Conservation (phyloP, 2,888 invertebrate genomes). For the Melolontha melolontha region DNA sequence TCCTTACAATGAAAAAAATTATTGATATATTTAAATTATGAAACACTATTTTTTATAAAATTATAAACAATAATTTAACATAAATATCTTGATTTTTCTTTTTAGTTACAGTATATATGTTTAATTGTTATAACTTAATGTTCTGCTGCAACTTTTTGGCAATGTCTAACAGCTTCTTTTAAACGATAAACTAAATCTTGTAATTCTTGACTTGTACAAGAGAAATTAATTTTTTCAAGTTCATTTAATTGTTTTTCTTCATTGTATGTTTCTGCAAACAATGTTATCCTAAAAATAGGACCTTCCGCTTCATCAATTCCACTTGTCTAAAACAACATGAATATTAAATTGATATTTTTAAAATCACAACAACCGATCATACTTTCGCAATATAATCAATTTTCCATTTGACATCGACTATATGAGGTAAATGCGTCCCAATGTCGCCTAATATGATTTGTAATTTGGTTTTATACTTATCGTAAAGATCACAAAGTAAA, state of each 20-base stretch:
- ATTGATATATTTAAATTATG: too few relatives aligned
- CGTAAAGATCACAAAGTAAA: conserved; percentile 56
- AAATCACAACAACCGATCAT: conserved; percentile 26
- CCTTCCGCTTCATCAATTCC: conserved; percentile 58
- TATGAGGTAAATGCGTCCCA: conserved; percentile 66
- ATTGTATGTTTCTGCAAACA: conserved; percentile 59
- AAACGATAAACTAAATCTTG: conserved; percentile 77
- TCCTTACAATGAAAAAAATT: too few relatives aligned
- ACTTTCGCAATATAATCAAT: conserved; percentile 68
- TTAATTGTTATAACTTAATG: conserved; percentile 45
- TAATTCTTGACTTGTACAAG: conserved; percentile 73
- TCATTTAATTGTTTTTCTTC: conserved; percentile 62
- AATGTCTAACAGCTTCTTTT: conserved; percentile 74
- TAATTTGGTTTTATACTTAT: conserved; percentile 55
- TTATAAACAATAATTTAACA: too few relatives aligned
- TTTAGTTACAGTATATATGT: too few relatives aligned
- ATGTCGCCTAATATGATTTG: conserved; percentile 59
- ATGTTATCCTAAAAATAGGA: conserved; percentile 60
- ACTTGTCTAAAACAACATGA: conserved; percentile 58
- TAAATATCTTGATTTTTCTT: too few relatives aligned
- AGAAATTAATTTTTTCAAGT: conserved; percentile 69
- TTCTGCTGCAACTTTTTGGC: conserved; percentile 66
- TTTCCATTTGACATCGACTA: conserved; percentile 72
- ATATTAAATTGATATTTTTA: background rate
- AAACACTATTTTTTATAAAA: too few relatives aligned